Evolutionary conservation across 2,888 invertebrate species (phyloP).

Genomic region (Trachelus troglodyta): DNA sequence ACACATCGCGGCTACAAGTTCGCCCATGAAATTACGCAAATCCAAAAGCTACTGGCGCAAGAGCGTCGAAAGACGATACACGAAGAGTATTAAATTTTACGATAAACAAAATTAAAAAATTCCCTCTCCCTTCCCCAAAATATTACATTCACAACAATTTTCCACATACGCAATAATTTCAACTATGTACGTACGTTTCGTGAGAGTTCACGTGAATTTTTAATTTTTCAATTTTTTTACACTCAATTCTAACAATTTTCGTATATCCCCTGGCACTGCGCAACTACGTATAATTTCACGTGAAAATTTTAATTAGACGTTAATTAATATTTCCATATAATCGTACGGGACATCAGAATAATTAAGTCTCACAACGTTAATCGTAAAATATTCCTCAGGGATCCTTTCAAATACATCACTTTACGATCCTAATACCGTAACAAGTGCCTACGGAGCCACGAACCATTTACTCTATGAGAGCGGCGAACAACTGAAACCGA

Average conservation of each 20-base stretch:
- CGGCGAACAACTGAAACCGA: background rate
- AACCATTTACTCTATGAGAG: background rate
- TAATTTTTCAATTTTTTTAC: no score
- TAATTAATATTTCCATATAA: background rate
- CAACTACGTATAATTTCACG: background rate
- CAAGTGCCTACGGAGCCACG: background rate
- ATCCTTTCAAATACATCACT: background rate
- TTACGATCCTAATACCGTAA: background rate
- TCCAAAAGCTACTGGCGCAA: background rate
- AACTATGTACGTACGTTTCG: no score
- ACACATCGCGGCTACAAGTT: background rate
- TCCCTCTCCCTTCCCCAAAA: no score
- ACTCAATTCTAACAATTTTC: no score
- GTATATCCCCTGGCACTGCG: background rate
- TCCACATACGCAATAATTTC: no score
- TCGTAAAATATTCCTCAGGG: background rate
- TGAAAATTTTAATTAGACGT: background rate
- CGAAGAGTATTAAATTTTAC: background rate
- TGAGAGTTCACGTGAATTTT: no score
- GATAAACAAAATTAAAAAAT: no score
- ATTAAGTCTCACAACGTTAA: background rate
- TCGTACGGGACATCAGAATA: background rate
- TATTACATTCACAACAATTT: no score
- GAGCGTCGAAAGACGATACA: background rate
- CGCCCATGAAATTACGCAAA: background rate